These are phyloP conservation scores for Junonia oenone DNA, from an alignment of 2,888 invertebrate genomes.

Conservation along the genomic window DNA sequence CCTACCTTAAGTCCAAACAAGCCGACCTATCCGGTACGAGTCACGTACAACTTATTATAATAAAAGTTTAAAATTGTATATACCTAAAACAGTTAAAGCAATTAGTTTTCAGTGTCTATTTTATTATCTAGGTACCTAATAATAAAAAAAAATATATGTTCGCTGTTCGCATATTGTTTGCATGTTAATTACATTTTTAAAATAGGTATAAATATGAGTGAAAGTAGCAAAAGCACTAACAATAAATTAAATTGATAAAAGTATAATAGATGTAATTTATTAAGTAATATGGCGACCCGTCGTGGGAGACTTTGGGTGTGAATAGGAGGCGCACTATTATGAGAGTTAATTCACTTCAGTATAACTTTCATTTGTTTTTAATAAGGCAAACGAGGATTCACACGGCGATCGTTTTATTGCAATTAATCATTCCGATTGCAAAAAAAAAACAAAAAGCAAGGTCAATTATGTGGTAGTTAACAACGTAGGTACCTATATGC, in stretches of 20 bases:
- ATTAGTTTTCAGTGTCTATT: background rate
- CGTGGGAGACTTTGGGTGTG: slow-evolving; percentile 66
- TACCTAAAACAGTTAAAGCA: background rate
- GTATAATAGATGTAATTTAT: slow-evolving; percentile 49
- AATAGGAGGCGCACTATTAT: slow-evolving; percentile 54
- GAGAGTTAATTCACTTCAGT: slow-evolving; percentile 51
- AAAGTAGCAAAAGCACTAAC: slow-evolving; percentile 29
- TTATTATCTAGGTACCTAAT: background rate
- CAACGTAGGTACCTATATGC: background rate
- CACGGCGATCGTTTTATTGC: slow-evolving; percentile 31
- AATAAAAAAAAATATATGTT: background rate
- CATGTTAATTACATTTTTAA: background rate
- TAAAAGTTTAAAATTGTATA: slow-evolving; percentile 4
- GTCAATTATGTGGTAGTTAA: background rate
- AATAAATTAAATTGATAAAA: slow-evolving; percentile 35
- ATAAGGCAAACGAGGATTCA: slow-evolving; percentile 38
- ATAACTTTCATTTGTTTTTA: slow-evolving; percentile 58
- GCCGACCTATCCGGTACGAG: slow-evolving; percentile 6
- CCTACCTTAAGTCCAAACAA: slow-evolving; percentile 12
- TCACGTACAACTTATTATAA: slow-evolving; percentile 8
- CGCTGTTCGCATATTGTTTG: background rate
- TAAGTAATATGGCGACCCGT: slow-evolving; percentile 53
- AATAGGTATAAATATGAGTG: slow-evolving; percentile 40
- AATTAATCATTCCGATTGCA: slow-evolving; percentile 4
- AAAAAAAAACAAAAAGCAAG: background rate